Percentiles rank a stretch among this genome's conserved stretches.
These are phyloP conservation scores for Heliocidaris erythrogramma DNA, from an alignment of 35 echinoderm and acorn worm genomes.

Conservation along the genomic window DNA sequence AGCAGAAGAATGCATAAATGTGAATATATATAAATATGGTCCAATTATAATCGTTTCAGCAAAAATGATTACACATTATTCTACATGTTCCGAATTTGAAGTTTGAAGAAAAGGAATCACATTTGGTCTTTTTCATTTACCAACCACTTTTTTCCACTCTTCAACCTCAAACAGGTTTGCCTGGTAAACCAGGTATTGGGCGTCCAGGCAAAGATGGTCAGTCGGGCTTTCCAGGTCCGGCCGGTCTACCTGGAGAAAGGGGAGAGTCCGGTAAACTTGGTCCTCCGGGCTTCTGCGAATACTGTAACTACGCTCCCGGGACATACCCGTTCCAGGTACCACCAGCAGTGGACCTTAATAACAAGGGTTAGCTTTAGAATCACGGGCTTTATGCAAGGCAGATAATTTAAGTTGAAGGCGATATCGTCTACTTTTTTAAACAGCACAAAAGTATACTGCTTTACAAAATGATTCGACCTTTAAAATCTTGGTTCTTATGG, in stretches of 20 bases:
- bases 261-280: not conserved
- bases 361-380: not conserved
- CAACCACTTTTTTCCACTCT: not conserved
- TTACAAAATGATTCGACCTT: not conserved
- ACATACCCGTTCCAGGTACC: constrained; percentile 35
- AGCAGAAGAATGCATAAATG: too few relatives aligned
- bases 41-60: too few relatives aligned
- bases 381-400: not conserved
- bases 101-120: too few relatives aligned
- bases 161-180: not conserved
- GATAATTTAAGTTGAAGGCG: too few relatives aligned
- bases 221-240: not conserved
- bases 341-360: constrained; percentile 8
- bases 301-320: constrained; percentile 32
- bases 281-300: constrained; percentile 5
- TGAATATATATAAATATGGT: too few relatives aligned
- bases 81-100: too few relatives aligned
- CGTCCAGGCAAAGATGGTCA: constrained; percentile 31
- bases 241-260: not conserved
- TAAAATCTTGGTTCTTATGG: too few relatives aligned
- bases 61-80: too few relatives aligned
- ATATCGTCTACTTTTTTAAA: not conserved
- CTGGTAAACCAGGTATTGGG: constrained; percentile 26
- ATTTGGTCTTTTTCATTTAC: too few relatives aligned
- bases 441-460: not conserved